Percentiles rank a stretch among this genome's conserved stretches.
phyloP scores from a whole-genome alignment of 2,113 vertebrate genomes.

The Chinchilla lanigera region DNA sequence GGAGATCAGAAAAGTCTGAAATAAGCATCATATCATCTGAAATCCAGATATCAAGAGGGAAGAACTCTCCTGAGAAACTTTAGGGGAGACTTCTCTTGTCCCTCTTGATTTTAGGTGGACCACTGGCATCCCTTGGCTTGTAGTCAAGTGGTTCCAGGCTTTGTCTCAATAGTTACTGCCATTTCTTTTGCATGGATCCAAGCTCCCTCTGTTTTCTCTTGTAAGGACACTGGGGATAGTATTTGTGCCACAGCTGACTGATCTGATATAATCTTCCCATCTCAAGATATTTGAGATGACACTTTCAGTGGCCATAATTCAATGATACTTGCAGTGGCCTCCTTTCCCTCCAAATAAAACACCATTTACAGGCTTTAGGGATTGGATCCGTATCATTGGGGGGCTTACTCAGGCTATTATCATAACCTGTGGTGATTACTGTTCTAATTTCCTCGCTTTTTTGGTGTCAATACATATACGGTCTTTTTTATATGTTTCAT shows the following conservation, averaged over 20 bases:
- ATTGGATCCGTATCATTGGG: not conserved
- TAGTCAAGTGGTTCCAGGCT: not conserved
- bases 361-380: not conserved
- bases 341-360: not conserved
- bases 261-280: not conserved
- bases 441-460: not conserved
- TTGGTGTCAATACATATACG: conserved; percentile 31
- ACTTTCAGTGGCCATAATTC: too few species aligned
- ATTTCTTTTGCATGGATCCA: not conserved
- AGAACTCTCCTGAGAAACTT: too few species aligned
- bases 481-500: conserved; percentile 38
- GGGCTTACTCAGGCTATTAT: not conserved
- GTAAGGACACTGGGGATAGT: not conserved
- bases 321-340: not conserved
- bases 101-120: not conserved
- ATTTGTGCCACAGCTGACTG: not conserved
- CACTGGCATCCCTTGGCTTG: not conserved
- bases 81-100: not conserved
- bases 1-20: not conserved
- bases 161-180: not conserved
- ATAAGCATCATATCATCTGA: not conserved
- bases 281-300: too few species aligned
- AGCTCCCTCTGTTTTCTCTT: not conserved
- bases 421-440: not conserved
- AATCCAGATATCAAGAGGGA: not conserved